Conservation (phyloP, 2,888 invertebrate species). For the Alentia gelatinosa region DNA sequence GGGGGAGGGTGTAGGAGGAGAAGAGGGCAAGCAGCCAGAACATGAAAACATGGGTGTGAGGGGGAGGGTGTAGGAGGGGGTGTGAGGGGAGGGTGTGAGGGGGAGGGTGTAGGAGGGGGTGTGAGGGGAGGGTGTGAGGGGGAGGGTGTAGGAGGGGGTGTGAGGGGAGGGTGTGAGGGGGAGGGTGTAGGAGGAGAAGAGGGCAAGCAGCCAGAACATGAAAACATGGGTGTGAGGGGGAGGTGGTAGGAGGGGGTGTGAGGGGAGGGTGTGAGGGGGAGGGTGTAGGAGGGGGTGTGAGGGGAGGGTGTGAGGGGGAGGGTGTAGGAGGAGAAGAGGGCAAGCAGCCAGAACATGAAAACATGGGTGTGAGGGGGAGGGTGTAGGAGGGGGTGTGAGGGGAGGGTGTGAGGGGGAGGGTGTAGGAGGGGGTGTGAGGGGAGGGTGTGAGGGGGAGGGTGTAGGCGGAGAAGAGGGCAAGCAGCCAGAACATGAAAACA, state of each 20-base stretch:
- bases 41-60: too few species aligned
- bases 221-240: too few species aligned
- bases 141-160: not conserved
- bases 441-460: not conserved
- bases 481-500: not conserved
- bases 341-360: too few species aligned
- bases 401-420: not conserved
- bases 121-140: not conserved
- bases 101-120: not conserved
- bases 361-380: not conserved
- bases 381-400: not conserved
- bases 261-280: not conserved
- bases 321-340: not conserved
- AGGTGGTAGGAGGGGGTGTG: not conserved
- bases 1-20: too few species aligned
- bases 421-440: not conserved
- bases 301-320: not conserved
- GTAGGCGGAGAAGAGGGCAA: not conserved
- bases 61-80: not conserved
- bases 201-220: too few species aligned
- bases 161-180: not conserved
- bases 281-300: not conserved
- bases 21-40: too few species aligned
- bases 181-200: not conserved
- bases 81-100: not conserved